phyloP scores from a whole-genome alignment of 2,113 vertebrate species.

The Brachypodius melanocephalos region DNA sequence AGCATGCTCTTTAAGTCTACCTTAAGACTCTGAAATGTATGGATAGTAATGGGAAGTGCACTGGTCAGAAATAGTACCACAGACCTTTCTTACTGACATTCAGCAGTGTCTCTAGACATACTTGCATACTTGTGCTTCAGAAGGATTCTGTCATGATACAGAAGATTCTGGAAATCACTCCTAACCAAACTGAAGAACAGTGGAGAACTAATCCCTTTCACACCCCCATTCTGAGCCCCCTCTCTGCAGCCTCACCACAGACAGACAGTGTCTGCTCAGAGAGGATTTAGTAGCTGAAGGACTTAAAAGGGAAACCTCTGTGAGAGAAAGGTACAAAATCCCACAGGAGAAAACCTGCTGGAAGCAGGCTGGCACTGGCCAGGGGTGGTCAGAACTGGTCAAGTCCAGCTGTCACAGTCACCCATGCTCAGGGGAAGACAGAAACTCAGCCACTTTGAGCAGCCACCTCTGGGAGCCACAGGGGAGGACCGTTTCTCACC shows the following conservation, averaged over 20 bases:
- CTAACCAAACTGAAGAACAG: neutral
- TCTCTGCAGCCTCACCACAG: neutral
- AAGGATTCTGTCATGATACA: neutral
- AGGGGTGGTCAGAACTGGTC: neutral
- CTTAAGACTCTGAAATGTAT: neutral
- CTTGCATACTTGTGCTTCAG: neutral
- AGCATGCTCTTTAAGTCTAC: neutral
- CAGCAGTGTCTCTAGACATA: neutral
- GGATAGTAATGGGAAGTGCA: neutral
- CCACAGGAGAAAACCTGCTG: neutral
- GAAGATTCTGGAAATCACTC: neutral
- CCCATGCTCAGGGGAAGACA: neutral
- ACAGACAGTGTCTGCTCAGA: neutral
- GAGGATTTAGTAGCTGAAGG: neutral
- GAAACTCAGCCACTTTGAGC: fast-evolving
- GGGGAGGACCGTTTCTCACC: neutral
- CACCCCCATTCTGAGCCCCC: fast-evolving
- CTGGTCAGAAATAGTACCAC: neutral
- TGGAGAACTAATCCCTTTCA: neutral
- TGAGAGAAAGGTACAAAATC: neutral
- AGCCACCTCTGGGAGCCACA: neutral
- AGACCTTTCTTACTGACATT: neutral
- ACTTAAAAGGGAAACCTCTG: neutral
- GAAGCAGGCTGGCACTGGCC: neutral
- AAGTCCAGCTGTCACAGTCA: neutral